Percentiles rank a stretch among this genome's conserved stretches.
phyloP scores from a whole-genome alignment of 1,140 invertebrate genomes.

The Helicoverpa zea region DNA sequence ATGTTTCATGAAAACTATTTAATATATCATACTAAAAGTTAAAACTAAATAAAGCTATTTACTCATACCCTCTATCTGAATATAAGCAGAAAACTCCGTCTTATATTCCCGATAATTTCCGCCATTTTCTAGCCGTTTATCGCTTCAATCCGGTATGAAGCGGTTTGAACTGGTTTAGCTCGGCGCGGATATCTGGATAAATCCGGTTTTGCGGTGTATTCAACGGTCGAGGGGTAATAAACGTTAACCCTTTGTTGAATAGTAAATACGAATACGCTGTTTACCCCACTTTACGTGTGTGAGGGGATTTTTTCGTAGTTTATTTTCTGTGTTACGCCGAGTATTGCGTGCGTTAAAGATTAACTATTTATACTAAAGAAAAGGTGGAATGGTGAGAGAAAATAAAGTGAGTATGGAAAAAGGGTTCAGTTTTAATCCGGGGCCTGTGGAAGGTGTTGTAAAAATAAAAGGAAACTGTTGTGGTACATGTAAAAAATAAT shows the following conservation, averaged over 20 bases:
- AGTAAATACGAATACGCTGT: slow-evolving; percentile 44
- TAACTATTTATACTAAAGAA: slow-evolving; percentile 31
- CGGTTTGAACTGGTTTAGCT: slow-evolving; percentile 35
- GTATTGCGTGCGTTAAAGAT: slow-evolving; percentile 20
- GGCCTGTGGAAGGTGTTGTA: too few species aligned
- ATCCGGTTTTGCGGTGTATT: slow-evolving; percentile 48
- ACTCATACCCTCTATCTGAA: background rate
- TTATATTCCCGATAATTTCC: slow-evolving; percentile 50
- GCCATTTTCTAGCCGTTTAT: slow-evolving; percentile 46
- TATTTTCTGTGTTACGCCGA: slow-evolving; percentile 24
- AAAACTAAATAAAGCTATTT: too few species aligned
- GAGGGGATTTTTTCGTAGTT: slow-evolving; percentile 9
- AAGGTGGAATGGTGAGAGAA: slow-evolving; percentile 8
- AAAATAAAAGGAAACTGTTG: too few species aligned
- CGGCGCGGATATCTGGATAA: slow-evolving; percentile 42
- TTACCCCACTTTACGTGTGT: slow-evolving; percentile 29
- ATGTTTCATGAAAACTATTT: too few species aligned
- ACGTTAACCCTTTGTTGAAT: slow-evolving; percentile 52
- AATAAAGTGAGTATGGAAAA: background rate
- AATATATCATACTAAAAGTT: too few species aligned
- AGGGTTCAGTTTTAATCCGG: too few species aligned
- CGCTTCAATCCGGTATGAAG: slow-evolving; percentile 34
- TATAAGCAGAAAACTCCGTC: background rate
- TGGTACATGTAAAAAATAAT: too few species aligned
- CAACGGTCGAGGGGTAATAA: slow-evolving; percentile 44